A percentile compares a stretch with the other conserved stretches of the same genome.
These are phyloP conservation scores for Discoglossus pictus DNA, from an alignment of 2,797 vertebrate species.

Conservation along the genomic window DNA sequence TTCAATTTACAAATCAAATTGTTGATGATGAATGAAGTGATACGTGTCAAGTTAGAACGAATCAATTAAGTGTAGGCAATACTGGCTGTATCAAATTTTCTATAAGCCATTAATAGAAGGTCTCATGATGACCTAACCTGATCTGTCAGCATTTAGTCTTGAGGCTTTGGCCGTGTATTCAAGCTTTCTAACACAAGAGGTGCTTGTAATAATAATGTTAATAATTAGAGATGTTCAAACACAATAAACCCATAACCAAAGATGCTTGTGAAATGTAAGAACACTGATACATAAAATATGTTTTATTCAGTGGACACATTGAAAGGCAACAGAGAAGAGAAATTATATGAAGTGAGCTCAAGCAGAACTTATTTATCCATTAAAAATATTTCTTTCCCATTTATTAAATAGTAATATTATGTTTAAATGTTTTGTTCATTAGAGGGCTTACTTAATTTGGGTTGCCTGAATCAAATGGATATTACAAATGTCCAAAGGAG, in stretches of 20 bases:
- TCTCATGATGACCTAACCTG: not conserved
- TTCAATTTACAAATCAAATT: slow-evolving; percentile 28
- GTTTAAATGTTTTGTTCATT: too few species aligned
- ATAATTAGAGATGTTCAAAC: slow-evolving; percentile 3
- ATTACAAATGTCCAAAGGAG: too few species aligned
- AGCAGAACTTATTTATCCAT: not conserved
- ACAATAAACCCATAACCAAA: not conserved
- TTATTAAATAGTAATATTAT: too few species aligned
- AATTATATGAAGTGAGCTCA: not conserved
- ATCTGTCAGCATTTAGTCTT: not conserved
- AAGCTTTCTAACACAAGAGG: not conserved
- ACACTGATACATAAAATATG: not conserved
- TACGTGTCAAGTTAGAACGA: too few species aligned
- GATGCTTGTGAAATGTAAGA: not conserved
- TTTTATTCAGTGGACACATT: not conserved
- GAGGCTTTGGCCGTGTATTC: not conserved
- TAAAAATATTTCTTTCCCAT: not conserved
- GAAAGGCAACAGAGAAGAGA: not conserved
- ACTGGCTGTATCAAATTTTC: too few species aligned
- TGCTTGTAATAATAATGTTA: not conserved
- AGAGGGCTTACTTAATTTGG: too few species aligned
- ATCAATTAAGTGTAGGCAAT: too few species aligned
- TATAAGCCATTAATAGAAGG: slow-evolving; percentile 5
- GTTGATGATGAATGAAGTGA: not conserved
- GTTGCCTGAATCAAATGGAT: too few species aligned